These are phyloP conservation scores for Forbesichthys papilliferus DNA, from an alignment of 2,113 vertebrate species.

Conservation along the genomic window DNA sequence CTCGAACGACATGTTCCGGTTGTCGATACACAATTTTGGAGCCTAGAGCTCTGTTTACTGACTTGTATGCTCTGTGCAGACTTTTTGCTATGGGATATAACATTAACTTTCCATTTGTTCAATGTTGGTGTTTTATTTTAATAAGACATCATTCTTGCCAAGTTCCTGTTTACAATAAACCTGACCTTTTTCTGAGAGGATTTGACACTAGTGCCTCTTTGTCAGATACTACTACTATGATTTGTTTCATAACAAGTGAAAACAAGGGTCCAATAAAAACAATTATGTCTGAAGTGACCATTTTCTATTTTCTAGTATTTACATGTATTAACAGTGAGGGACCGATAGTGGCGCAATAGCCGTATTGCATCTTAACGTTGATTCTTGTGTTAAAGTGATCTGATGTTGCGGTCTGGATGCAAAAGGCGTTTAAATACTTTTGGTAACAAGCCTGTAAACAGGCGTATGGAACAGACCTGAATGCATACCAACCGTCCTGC, in stretches of 20 bases:
- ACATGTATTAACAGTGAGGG: neutral
- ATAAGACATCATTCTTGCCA: neutral
- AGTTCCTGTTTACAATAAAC: conserved; percentile 4
- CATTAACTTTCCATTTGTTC: conserved; percentile 10
- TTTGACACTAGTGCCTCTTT: conserved; percentile 2
- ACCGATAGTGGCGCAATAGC: conserved; percentile 27
- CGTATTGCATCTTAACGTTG: neutral
- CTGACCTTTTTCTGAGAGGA: neutral
- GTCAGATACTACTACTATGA: neutral
- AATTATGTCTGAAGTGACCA: neutral
- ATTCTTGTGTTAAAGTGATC: conserved; percentile 4
- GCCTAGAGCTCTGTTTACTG: conserved; percentile 31
- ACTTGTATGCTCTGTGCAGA: neutral
- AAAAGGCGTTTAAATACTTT: neutral
- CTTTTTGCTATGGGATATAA: neutral
- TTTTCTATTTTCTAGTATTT: neutral
- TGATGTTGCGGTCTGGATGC: neutral
- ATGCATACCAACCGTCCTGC: neutral
- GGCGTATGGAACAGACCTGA: conserved; percentile 21
- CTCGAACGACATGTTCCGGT: conserved; percentile 76
- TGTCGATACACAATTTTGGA: conserved; percentile 76
- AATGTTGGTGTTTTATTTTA: neutral
- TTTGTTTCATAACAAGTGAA: neutral
- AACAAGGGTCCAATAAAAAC: neutral
- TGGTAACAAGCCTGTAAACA: no score